Conservation (phyloP, 2,888 invertebrate species). For the Keiferia lycopersicella region DNA sequence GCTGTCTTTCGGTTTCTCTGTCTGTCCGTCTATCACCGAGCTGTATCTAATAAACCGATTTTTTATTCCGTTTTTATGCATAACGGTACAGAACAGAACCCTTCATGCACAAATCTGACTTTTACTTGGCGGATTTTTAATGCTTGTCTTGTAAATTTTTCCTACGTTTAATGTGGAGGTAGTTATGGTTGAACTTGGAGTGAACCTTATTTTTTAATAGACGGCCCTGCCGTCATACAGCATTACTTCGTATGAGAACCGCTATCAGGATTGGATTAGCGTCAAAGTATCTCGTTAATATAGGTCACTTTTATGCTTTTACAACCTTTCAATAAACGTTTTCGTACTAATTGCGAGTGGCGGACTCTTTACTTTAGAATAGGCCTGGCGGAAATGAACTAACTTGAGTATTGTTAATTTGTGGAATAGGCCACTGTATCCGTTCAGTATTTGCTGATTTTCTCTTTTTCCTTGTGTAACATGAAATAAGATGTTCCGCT, state of each 20-base stretch:
- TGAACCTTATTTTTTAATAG: neutral
- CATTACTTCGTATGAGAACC: neutral
- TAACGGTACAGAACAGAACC: no score
- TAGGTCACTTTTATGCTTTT: neutral
- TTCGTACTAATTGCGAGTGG: neutral
- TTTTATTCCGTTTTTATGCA: no score
- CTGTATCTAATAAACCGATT: no score
- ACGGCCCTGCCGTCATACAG: neutral
- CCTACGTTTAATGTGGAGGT: neutral
- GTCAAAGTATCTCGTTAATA: conserved; percentile 13
- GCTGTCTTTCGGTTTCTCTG: no score
- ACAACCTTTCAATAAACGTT: conserved; percentile 5
- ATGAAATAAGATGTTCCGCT: neutral
- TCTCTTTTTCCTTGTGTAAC: neutral
- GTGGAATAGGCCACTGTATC: no score
- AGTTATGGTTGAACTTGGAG: neutral
- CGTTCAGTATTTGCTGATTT: neutral
- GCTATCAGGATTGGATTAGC: conserved; percentile 24
- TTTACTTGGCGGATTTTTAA: neutral
- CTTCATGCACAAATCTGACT: no score
- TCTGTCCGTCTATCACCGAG: no score
- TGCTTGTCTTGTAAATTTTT: neutral
- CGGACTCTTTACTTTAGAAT: neutral
- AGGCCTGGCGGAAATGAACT: no score
- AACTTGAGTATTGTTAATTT: conserved; percentile 6